Percentiles rank a stretch among this genome's conserved stretches.
These are phyloP conservation scores for Crepidodera aurea DNA, from an alignment of 2,888 invertebrate genomes.

Conservation along the genomic window DNA sequence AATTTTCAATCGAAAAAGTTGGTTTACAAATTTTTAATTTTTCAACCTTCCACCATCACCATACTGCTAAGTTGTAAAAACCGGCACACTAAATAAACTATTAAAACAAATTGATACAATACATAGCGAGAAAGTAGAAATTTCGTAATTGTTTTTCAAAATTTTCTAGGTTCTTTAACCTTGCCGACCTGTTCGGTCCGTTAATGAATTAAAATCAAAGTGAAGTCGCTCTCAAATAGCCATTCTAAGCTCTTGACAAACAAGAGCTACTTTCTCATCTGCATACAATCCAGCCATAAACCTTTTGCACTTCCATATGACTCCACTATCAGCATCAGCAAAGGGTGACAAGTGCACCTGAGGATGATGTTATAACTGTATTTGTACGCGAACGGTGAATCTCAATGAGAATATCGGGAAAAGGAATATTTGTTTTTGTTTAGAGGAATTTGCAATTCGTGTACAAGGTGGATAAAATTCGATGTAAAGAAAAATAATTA, in stretches of 20 bases:
- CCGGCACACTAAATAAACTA: too few species aligned
- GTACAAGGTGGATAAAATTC: not conserved
- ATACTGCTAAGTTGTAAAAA: too few species aligned
- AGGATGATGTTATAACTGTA: conserved; percentile 40
- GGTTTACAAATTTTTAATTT: too few species aligned
- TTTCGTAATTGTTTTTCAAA: too few species aligned
- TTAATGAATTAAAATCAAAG: conserved; percentile 12
- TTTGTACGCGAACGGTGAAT: conserved; percentile 20
- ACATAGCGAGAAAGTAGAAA: too few species aligned
- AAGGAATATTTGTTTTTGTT: not conserved
- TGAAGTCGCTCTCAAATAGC: conserved; percentile 32
- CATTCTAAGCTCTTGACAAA: conserved; percentile 50
- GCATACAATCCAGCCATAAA: conserved; percentile 54
- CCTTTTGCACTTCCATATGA: conserved; percentile 41
- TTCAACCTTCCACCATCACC: too few species aligned
- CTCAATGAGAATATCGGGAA: not conserved
- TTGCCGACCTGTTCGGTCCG: not conserved
- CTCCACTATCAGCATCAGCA: conserved; percentile 20
- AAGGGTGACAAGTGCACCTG: conserved; percentile 35
- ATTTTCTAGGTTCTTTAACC: too few species aligned
- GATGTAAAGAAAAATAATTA: too few species aligned
- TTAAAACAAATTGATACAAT: too few species aligned
- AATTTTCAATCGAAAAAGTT: too few species aligned
- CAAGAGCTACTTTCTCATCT: conserved; percentile 55
- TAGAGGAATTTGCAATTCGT: not conserved